phyloP scores from a whole-genome alignment of 2,888 invertebrate genomes.

The Blera fallax region DNA sequence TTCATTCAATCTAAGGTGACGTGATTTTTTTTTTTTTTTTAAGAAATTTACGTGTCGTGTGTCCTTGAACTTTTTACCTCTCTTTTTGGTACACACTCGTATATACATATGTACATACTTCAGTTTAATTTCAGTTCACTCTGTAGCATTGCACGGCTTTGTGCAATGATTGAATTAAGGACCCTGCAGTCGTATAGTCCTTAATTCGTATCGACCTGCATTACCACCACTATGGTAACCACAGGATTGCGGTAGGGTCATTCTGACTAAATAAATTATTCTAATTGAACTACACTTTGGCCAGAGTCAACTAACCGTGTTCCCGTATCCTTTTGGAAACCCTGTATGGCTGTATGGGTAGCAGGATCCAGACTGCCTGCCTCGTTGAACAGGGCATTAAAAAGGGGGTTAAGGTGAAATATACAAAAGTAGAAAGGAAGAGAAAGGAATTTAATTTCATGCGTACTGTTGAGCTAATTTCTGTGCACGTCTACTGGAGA shows the following conservation, averaged over 20 bases:
- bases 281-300: slow-evolving; percentile 72
- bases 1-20: slow-evolving; percentile 35
- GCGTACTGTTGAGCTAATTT: slow-evolving; percentile 42
- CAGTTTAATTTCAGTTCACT: slow-evolving; percentile 17
- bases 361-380: slow-evolving; percentile 28
- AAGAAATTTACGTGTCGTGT: not conserved
- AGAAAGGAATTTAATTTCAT: slow-evolving; percentile 60
- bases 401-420: slow-evolving; percentile 31
- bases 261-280: slow-evolving; percentile 70
- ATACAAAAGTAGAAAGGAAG: not conserved
- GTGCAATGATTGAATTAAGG: slow-evolving; percentile 51
- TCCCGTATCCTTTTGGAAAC: slow-evolving; percentile 6
- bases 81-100: not conserved
- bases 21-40: slow-evolving; percentile 28
- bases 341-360: slow-evolving; percentile 15
- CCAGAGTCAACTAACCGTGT: slow-evolving; percentile 64
- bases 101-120: too few relatives aligned
- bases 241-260: slow-evolving; percentile 56
- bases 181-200: slow-evolving; percentile 32
- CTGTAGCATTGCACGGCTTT: slow-evolving; percentile 26
- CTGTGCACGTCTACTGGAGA: not conserved
- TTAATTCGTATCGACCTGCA: slow-evolving; percentile 50
- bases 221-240: slow-evolving; percentile 17
- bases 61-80: slow-evolving; percentile 65
- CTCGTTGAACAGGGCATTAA: slow-evolving; percentile 34